Conservation (phyloP, 1,140 invertebrate species). For the Parasteatoda tepidariorum region DNA sequence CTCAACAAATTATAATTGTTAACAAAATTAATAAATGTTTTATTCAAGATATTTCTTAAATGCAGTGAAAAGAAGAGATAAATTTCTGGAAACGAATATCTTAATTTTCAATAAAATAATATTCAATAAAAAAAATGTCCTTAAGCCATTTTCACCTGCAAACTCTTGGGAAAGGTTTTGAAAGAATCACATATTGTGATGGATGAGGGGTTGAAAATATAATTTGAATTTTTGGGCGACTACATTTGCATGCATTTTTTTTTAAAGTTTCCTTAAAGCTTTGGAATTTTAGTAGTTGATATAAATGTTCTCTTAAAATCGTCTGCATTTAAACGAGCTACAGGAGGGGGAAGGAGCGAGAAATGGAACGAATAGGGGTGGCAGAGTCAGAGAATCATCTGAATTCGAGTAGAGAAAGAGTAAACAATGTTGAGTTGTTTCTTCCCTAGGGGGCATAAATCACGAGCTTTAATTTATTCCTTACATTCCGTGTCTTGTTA, state of each 20-base stretch:
- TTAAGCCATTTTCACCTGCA: conserved; percentile 8
- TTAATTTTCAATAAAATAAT: not conserved
- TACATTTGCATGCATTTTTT: conserved; percentile 47
- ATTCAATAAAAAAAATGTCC: not conserved
- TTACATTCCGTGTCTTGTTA: conserved; percentile 32
- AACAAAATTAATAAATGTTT: no score
- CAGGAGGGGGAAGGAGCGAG: not conserved
- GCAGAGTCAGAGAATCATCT: not conserved
- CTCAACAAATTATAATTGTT: no score
- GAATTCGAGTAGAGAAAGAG: conserved; percentile 9
- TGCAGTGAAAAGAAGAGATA: no score
- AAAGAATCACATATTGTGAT: conserved; percentile 49
- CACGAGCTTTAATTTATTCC: conserved; percentile 37
- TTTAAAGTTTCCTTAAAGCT: conserved; percentile 1
- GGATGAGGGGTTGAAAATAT: conserved; percentile 36
- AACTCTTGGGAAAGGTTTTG: not conserved
- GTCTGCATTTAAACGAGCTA: not conserved
- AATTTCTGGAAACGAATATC: not conserved
- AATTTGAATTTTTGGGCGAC: conserved; percentile 53
- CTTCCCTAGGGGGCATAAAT: conserved; percentile 29
- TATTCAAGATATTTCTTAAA: no score
- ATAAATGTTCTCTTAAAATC: conserved; percentile 54
- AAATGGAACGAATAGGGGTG: not conserved
- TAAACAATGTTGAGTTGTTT: conserved; percentile 23
- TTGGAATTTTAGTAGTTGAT: conserved; percentile 45